Evolutionary conservation across 2,888 invertebrate species (phyloP), one percentile per base, ranked within the genome.

Genomic region (Syritta pipiens): DNA sequence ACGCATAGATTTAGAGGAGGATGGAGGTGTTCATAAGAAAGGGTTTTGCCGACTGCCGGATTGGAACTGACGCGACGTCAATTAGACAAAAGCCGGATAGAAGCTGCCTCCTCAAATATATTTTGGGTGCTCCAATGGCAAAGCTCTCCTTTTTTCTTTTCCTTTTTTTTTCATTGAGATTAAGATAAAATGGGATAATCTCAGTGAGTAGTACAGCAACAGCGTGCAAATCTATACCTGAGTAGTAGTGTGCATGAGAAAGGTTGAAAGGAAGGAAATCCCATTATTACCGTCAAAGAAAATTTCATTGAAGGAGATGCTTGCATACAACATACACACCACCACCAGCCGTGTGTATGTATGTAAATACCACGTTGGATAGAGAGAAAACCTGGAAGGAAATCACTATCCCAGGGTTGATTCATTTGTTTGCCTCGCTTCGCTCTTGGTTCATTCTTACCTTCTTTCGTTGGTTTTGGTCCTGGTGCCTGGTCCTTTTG

Each of bases 231-330:
- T 37, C 37, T 37, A 37, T 37, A 62, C 24, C 10, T 24, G 9
- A 10, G 17, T 59, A 17, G 44, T 28, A 37, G 40, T 65, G 35
- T 53, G 44, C 46, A 26, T 46, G 46, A 20, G 37, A 35, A 48
- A 28, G 46, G 37, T 24, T 57, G 55, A 55, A 74, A 74, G 37
- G 40, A 32, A 62, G 68, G 48, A 75, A 75, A 75, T 75, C 68
- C 68, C 55, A 68, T 75, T 75, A 72, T 67, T 49, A 42, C 62
- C 67, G 48, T 77, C 77, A 71, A 71, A 65, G 72, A 60, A 77
- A 71, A 40, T 77, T 65, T 53, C 57, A 57, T 65, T 65, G 53
- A 55, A 74, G 55, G 7, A 51, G 35, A 30, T 55, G 22, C 46
- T 40, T 48, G 22, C 32, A 60, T 22, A 62, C 20, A 9, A 26